Conservation (phyloP, 2,797 vertebrate species). For the Galagoides demidoff region DNA sequence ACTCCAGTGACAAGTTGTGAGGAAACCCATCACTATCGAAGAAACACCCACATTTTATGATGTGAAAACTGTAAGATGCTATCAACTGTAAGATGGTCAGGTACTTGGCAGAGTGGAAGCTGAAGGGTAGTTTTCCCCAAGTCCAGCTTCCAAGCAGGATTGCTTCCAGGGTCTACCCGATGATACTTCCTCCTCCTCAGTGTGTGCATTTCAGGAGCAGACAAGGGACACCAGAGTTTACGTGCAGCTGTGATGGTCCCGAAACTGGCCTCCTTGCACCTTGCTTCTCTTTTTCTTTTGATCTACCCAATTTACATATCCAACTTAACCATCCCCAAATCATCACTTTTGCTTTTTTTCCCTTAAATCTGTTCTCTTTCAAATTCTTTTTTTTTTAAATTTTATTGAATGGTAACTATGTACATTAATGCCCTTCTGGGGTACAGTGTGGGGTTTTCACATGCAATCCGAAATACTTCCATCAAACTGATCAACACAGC, state of each 20-base stretch:
- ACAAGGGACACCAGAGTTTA: neutral
- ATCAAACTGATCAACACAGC: too few species aligned
- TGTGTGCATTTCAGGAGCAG: neutral
- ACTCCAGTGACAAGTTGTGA: neutral
- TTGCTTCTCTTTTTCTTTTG: neutral
- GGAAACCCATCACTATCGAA: neutral
- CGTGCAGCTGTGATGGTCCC: neutral
- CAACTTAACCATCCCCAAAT: neutral
- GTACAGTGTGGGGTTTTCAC: too few species aligned
- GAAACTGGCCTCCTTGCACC: neutral
- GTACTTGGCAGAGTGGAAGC: neutral
- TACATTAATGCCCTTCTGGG: too few species aligned
- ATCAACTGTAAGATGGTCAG: neutral
- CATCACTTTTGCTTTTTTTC: neutral
- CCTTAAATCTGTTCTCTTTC: slow-evolving; percentile 11
- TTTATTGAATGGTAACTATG: too few species aligned
- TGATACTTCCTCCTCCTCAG: neutral
- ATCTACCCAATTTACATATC: neutral
- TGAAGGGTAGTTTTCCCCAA: neutral
- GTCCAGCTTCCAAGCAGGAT: neutral
- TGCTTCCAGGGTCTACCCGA: neutral
- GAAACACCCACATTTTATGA: too few species aligned
- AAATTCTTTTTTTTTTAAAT: too few species aligned
- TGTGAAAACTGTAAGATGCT: too few species aligned
- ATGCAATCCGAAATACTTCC: too few species aligned